Percentiles rank a stretch among this genome's conserved stretches.
Conservation (phyloP, 2,888 invertebrate genomes). For the Trypoxylon attenuatum region DNA sequence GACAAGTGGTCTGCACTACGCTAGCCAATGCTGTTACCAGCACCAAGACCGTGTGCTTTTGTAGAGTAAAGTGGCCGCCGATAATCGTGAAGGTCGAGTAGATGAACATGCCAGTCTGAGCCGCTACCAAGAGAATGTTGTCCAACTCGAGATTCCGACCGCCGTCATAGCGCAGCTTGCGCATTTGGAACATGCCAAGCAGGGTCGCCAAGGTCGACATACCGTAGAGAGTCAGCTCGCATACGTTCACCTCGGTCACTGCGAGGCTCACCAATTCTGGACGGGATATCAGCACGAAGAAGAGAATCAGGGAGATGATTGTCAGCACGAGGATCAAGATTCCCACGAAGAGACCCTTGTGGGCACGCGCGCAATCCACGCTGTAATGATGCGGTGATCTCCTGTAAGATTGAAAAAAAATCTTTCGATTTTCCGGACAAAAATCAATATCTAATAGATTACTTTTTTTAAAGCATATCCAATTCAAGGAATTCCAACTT, state of each 20-base stretch:
- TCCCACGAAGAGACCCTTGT: conserved; percentile 94
- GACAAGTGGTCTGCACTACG: conserved; percentile 90
- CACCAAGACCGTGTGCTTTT: conserved; percentile 87
- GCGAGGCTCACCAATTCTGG: conserved; percentile 88
- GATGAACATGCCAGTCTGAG: conserved; percentile 95
- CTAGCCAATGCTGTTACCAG: conserved; percentile 90
- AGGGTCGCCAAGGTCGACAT: conserved; percentile 90
- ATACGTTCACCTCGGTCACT: conserved; percentile 91
- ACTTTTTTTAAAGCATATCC: no score
- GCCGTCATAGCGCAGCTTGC: conserved; percentile 89
- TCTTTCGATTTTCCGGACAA: background rate
- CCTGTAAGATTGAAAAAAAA: conserved; percentile 71
- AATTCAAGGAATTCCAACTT: background rate
- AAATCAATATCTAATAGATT: no score
- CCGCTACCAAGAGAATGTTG: conserved; percentile 92
- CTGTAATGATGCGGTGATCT: conserved; percentile 93
- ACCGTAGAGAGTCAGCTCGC: conserved; percentile 90
- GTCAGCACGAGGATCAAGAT: conserved; percentile 91
- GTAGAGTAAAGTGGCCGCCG: conserved; percentile 91
- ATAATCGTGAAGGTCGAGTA: conserved; percentile 96
- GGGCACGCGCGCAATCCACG: conserved; percentile 95
- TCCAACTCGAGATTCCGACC: conserved; percentile 89
- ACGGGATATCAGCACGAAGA: conserved; percentile 90
- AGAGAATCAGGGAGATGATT: conserved; percentile 92
- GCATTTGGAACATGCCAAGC: conserved; percentile 91